phyloP scores from a whole-genome alignment of 2,797 vertebrate genomes.

The Chaetophractus vellerosus region DNA sequence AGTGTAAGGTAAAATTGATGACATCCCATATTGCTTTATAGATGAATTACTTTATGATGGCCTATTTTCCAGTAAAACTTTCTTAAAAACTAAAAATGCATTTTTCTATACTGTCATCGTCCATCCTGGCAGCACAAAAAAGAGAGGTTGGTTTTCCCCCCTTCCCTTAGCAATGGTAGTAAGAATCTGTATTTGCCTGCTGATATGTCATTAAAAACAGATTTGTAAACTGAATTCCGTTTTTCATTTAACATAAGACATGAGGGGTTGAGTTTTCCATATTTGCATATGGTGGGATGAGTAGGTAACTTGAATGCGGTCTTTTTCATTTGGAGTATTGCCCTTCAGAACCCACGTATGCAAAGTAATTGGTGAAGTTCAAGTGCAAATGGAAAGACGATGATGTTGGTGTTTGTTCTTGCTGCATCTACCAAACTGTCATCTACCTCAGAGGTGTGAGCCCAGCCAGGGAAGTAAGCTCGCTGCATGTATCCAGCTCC shows the following conservation, averaged over 20 bases:
- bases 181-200: constrained; percentile 77
- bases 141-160: background rate
- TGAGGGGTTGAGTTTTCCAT: constrained; percentile 12
- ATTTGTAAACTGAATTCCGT: constrained; percentile 61
- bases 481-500: accelerated
- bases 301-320: constrained; percentile 18
- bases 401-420: background rate
- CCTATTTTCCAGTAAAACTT: constrained; percentile 76
- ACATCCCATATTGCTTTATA: constrained; percentile 50
- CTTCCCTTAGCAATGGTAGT: constrained; percentile 54
- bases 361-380: background rate
- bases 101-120: constrained; percentile 62
- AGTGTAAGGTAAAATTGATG: constrained; percentile 70
- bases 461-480: background rate
- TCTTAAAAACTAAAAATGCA: constrained; percentile 66
- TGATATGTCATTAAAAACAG: constrained; percentile 71
- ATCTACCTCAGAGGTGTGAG: background rate
- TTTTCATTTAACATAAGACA: constrained; percentile 68
- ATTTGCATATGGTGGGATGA: background rate
- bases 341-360: background rate
- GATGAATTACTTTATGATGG: constrained; percentile 53
- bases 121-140: constrained; percentile 51
- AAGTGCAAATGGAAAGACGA: background rate
- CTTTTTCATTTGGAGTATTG: constrained; percentile 21
- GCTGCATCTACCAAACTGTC: background rate